Evolutionary conservation across 2,113 vertebrate species (phyloP).

Genomic region (Danionella cerebrum): DNA sequence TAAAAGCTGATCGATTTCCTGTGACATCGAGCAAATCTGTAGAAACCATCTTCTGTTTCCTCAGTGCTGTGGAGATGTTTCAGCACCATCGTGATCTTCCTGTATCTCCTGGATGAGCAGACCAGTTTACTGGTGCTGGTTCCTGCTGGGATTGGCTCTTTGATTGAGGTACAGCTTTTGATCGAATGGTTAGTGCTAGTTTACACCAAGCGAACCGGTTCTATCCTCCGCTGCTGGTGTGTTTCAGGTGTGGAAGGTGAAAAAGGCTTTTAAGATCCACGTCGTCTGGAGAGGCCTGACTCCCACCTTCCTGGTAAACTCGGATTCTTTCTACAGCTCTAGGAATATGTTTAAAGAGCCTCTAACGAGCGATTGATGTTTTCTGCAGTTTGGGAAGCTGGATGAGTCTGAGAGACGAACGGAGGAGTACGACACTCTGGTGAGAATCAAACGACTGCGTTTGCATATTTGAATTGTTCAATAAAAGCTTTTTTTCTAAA

Average conservation of each 20-base stretch:
- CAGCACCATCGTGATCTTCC: constrained; percentile 94
- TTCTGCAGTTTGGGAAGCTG: constrained; percentile 78
- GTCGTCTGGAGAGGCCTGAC: constrained; percentile 75
- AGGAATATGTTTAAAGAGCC: neutral
- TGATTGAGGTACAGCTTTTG: constrained; percentile 81
- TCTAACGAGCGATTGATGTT: neutral
- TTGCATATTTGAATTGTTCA: too few species aligned
- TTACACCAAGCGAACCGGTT: too few species aligned
- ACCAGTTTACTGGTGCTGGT: constrained; percentile 92
- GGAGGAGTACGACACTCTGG: constrained; percentile 90
- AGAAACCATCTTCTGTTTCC: neutral
- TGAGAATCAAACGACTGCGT: too few species aligned
- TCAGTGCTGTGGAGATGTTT: constrained; percentile 93
- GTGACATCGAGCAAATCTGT: too few species aligned
- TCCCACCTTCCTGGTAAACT: constrained; percentile 75
- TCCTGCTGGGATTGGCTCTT: constrained; percentile 84
- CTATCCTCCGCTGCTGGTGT: too few species aligned
- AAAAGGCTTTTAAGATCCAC: constrained; percentile 93
- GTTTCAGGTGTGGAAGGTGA: constrained; percentile 88
- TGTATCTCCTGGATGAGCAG: constrained; percentile 93
- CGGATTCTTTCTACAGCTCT: neutral
- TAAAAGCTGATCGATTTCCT: too few species aligned
- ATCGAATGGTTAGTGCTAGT: too few species aligned
- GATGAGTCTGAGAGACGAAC: constrained; percentile 88
- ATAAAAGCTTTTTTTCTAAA: too few species aligned